phyloP scores from a whole-genome alignment of 1,140 invertebrate species.

The Drosophila lacteicornis region DNA sequence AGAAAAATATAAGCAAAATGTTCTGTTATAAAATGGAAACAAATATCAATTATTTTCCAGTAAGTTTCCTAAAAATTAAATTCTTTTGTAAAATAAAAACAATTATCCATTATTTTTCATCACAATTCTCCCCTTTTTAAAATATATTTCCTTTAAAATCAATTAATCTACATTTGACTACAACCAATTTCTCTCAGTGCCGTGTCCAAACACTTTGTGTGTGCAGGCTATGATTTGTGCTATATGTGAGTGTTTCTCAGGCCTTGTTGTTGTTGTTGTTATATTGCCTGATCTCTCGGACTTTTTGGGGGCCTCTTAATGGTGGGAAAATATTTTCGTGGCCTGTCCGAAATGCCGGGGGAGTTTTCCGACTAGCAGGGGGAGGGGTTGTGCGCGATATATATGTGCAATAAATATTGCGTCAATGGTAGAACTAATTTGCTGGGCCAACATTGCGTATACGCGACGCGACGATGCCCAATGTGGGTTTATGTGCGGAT shows the following conservation, averaged over 20 bases:
- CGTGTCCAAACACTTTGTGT: slow-evolving; percentile 60
- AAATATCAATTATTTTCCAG: too few relatives aligned
- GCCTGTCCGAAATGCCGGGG: slow-evolving; percentile 14
- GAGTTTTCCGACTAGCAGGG: neutral
- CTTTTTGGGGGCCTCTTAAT: slow-evolving; percentile 68
- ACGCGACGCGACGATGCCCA: slow-evolving; percentile 22
- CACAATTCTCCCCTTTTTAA: too few relatives aligned
- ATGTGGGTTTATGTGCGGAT: slow-evolving; percentile 22
- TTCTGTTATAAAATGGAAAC: too few relatives aligned
- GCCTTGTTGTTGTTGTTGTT: slow-evolving; percentile 54
- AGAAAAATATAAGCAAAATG: too few relatives aligned
- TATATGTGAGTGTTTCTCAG: slow-evolving; percentile 61
- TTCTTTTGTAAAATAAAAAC: too few relatives aligned
- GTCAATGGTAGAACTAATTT: slow-evolving; percentile 47
- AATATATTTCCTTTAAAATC: too few relatives aligned
- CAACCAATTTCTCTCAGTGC: neutral
- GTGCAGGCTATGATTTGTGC: slow-evolving; percentile 71
- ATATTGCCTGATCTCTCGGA: slow-evolving; percentile 42
- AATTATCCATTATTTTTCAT: too few relatives aligned
- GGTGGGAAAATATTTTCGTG: slow-evolving; percentile 78
- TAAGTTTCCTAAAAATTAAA: too few relatives aligned
- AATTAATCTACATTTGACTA: neutral
- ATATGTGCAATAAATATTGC: slow-evolving; percentile 30
- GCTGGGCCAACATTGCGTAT: slow-evolving; percentile 48
- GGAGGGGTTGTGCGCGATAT: neutral